A percentile compares a stretch with the other conserved stretches of the same genome.
phyloP scores from a whole-genome alignment of 1,140 invertebrate species.

The Drosophila mauritiana region DNA sequence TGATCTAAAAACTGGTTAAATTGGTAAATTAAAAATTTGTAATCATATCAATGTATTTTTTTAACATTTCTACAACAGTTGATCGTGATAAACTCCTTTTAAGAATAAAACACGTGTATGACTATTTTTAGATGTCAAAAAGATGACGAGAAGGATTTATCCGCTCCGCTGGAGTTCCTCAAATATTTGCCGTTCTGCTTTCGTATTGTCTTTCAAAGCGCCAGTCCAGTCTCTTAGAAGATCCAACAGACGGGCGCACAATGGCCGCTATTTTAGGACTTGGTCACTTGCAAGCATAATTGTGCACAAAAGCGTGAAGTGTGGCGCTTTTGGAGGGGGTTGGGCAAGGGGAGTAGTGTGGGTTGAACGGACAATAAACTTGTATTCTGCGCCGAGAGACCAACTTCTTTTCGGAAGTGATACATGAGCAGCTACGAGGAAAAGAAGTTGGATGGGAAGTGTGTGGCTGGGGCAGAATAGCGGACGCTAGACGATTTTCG shows the following conservation, averaged over 20 bases:
- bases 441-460: slow-evolving; percentile 9
- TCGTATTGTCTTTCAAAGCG: slow-evolving; percentile 14
- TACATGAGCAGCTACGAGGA: slow-evolving; percentile 6
- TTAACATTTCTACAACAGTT: too few species aligned
- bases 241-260: slow-evolving; percentile 31
- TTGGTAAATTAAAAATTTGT: too few species aligned
- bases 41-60: too few species aligned
- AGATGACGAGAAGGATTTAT: slow-evolving; percentile 25
- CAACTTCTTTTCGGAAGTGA: slow-evolving; percentile 69
- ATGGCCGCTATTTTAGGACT: slow-evolving; percentile 74
- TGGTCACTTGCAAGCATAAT: slow-evolving; percentile 78
- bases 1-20: too few species aligned
- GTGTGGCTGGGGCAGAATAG: slow-evolving; percentile 28
- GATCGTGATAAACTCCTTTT: too few species aligned
- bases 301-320: slow-evolving; percentile 79
- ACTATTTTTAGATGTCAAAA: slow-evolving; percentile 25
- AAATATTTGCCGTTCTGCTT: slow-evolving; percentile 12
- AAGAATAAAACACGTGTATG: neutral
- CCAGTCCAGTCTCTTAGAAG: slow-evolving; percentile 19
- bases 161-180: slow-evolving; percentile 9
- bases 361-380: slow-evolving; percentile 72
- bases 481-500: slow-evolving; percentile 55
- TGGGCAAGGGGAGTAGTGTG: slow-evolving; percentile 10
- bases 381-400: slow-evolving; percentile 55
- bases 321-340: slow-evolving; percentile 10